These are phyloP conservation scores for Grallaria varia DNA, from an alignment of 2,113 vertebrate species.

Conservation along the genomic window DNA sequence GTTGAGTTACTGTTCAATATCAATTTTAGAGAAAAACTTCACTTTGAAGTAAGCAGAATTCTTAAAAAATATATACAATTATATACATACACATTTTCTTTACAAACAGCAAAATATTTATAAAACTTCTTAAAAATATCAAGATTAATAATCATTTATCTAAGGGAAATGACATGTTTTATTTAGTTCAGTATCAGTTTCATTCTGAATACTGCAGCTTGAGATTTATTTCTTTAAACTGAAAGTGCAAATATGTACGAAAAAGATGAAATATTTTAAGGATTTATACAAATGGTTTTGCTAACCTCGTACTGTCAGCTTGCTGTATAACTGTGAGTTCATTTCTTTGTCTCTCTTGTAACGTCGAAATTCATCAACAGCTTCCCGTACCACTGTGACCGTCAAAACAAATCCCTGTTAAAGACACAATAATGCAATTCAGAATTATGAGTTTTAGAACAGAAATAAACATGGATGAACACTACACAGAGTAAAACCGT, in stretches of 20 bases:
- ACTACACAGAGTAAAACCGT: neutral
- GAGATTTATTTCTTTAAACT: neutral
- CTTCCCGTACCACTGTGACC: slow-evolving; percentile 91
- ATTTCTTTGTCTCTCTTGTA: slow-evolving; percentile 95
- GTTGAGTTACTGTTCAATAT: neutral
- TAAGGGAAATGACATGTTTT: neutral
- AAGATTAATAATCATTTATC: neutral
- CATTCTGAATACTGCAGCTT: neutral
- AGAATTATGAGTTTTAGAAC: neutral
- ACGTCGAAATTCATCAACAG: slow-evolving; percentile 91
- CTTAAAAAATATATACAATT: neutral
- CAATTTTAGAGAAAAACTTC: slow-evolving; percentile 19
- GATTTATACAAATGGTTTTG: neutral
- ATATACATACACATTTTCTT: neutral
- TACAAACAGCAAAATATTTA: neutral
- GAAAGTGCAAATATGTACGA: neutral
- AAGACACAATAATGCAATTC: slow-evolving; percentile 37
- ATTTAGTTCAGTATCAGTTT: neutral
- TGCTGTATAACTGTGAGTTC: slow-evolving; percentile 97
- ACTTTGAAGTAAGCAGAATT: neutral
- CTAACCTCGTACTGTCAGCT: slow-evolving; percentile 93
- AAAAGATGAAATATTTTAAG: neutral
- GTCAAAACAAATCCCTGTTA: slow-evolving; percentile 91
- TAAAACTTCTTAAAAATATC: neutral
- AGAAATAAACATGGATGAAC: neutral